Conservation (phyloP, 2,888 invertebrate genomes). For the Apodemia hepburni region DNA sequence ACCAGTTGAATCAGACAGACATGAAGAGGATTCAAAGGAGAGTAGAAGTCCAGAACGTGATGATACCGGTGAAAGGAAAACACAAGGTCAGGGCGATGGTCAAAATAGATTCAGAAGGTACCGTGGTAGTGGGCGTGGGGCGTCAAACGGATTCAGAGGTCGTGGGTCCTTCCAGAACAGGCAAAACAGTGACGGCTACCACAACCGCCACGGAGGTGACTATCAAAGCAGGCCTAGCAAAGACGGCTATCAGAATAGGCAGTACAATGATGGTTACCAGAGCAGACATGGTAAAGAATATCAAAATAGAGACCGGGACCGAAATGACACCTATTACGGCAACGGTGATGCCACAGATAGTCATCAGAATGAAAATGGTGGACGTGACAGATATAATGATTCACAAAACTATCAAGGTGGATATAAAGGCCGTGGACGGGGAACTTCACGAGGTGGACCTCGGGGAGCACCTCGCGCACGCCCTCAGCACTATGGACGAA, state of each 20-base stretch:
- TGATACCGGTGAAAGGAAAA: conserved; percentile 50
- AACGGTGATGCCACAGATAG: conserved; percentile 64
- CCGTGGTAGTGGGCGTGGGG: conserved; percentile 55
- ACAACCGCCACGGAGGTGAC: conserved; percentile 49
- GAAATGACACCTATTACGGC: conserved; percentile 59
- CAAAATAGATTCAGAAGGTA: conserved; percentile 59
- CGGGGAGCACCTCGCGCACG: conserved; percentile 49
- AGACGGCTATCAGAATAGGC: conserved; percentile 56
- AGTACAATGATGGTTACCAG: conserved; percentile 57
- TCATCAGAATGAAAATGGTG: conserved; percentile 71
- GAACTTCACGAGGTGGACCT: conserved; percentile 46
- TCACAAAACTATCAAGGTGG: conserved; percentile 77
- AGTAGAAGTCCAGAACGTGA: conserved; percentile 59
- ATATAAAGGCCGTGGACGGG: conserved; percentile 77
- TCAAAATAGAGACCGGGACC: conserved; percentile 46
- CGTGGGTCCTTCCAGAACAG: conserved; percentile 57
- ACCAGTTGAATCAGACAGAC: conserved; percentile 43
- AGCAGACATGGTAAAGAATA: conserved; percentile 56
- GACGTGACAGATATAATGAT: conserved; percentile 70
- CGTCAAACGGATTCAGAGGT: conserved; percentile 66
- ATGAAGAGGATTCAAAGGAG: conserved; percentile 56
- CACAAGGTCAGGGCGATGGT: conserved; percentile 66
- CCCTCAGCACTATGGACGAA: conserved; percentile 56
- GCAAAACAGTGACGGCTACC: conserved; percentile 54
- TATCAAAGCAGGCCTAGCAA: conserved; percentile 55